Evolutionary conservation across 1,140 invertebrate species (phyloP).

Genomic region (Drosophila mauritiana): DNA sequence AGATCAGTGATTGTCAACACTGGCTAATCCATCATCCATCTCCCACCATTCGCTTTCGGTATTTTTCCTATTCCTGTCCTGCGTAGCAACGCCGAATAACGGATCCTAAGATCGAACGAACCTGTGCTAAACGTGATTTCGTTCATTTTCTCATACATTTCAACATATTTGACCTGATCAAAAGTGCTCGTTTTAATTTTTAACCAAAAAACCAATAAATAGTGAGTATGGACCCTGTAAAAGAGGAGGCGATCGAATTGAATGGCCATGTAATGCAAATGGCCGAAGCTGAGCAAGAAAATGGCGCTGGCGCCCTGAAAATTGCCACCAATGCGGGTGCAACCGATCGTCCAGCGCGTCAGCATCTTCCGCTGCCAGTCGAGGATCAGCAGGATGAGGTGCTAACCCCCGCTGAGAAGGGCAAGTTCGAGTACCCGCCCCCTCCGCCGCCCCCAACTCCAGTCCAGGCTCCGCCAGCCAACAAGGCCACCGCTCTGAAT

Average conservation of each 20-base stretch:
- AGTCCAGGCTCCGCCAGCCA: constrained; percentile 49
- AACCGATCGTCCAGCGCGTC: constrained; percentile 30
- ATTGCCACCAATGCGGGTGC: constrained; percentile 19
- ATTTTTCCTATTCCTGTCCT: constrained; percentile 19
- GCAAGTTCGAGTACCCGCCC: constrained; percentile 58
- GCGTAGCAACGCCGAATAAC: constrained; percentile 49
- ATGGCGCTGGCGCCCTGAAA: constrained; percentile 73
- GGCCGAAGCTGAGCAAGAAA: constrained; percentile 66
- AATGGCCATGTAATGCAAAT: constrained; percentile 53
- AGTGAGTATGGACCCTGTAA: constrained; percentile 45
- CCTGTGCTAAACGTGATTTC: constrained; percentile 72
- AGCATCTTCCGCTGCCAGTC: constrained; percentile 8
- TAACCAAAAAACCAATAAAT: constrained; percentile 6
- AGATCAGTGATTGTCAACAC: background rate
- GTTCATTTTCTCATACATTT: constrained; percentile 36
- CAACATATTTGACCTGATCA: constrained; percentile 11
- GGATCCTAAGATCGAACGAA: constrained; percentile 46
- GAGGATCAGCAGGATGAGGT: constrained; percentile 37
- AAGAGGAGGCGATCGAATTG: background rate
- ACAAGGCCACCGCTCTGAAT: constrained; percentile 2
- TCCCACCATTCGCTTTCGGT: constrained; percentile 5
- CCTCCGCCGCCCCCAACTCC: constrained; percentile 78
- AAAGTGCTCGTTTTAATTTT: constrained; percentile 47
- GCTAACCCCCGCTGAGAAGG: constrained; percentile 51
- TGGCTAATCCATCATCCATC: constrained; percentile 5